phyloP scores from a whole-genome alignment of 2,888 invertebrate genomes.

The Polyommatus iphigenia region DNA sequence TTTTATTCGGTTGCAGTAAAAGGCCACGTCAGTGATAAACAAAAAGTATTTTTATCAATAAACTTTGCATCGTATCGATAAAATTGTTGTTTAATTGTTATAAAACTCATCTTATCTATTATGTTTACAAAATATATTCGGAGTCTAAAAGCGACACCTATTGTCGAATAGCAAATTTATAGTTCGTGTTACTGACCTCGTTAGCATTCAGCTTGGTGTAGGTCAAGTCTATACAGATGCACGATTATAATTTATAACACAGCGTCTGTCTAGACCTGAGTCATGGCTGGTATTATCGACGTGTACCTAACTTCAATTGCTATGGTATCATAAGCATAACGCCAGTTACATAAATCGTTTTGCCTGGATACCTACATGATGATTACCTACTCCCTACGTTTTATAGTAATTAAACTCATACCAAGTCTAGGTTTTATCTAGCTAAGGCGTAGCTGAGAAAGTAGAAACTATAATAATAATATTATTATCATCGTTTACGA shows the following conservation, averaged over 20 bases:
- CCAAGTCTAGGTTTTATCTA: no score
- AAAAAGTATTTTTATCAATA: slow-evolving; percentile 5
- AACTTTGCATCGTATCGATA: slow-evolving; percentile 3
- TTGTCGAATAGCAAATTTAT: slow-evolving; percentile 36
- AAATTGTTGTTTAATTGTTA: slow-evolving; percentile 6
- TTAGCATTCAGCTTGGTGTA: neutral
- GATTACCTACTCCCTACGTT: neutral
- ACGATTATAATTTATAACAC: neutral
- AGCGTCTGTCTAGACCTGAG: neutral
- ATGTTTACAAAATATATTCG: neutral
- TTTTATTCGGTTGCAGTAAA: slow-evolving; percentile 23
- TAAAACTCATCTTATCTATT: neutral
- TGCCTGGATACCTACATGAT: neutral
- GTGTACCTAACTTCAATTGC: neutral
- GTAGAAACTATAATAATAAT: no score
- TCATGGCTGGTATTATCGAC: neutral
- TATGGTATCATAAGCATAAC: neutral
- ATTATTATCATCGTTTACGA: no score
- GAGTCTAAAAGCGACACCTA: slow-evolving; percentile 36
- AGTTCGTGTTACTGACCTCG: slow-evolving; percentile 6
- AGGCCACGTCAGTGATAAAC: slow-evolving; percentile 37
- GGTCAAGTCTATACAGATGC: neutral
- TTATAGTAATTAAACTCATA: neutral
- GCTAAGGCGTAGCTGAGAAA: no score
- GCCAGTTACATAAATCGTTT: neutral